phyloP scores from a whole-genome alignment of 2,797 vertebrate species.

The Crocodylus rhombifer region DNA sequence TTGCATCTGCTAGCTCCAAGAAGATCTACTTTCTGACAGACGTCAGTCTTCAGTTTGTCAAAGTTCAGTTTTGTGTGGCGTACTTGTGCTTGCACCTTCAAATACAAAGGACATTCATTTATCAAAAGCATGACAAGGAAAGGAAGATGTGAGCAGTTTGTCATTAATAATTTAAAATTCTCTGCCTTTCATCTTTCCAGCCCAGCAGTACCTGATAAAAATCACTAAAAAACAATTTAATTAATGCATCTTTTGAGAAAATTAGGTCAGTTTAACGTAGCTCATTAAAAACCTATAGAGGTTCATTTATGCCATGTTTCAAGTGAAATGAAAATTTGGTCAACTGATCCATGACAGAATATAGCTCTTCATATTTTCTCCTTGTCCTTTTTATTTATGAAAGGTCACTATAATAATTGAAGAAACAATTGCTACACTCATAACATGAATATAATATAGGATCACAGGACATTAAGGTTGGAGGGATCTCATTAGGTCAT shows the following conservation, averaged over 20 bases:
- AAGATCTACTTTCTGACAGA: conserved; percentile 98
- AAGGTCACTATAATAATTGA: not conserved
- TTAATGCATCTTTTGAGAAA: not conserved
- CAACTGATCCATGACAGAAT: not conserved
- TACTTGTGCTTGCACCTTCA: conserved; percentile 96
- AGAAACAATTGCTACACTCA: not conserved
- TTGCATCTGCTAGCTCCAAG: conserved; percentile 98
- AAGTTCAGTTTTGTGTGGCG: conserved; percentile 93
- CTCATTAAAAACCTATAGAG: not conserved
- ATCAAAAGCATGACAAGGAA: not conserved
- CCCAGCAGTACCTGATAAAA: not conserved
- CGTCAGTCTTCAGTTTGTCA: conserved; percentile 97
- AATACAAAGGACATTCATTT: conserved; percentile 55
- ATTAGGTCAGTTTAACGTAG: not conserved
- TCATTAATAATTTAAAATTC: not conserved
- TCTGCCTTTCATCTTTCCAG: not conserved
- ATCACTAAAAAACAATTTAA: not conserved
- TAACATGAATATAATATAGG: not conserved
- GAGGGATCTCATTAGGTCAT: too few relatives aligned
- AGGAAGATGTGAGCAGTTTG: not conserved
- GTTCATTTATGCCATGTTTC: not conserved
- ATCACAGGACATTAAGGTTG: too few relatives aligned
- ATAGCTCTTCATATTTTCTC: not conserved
- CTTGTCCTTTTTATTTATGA: not conserved
- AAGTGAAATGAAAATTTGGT: not conserved